Base-by-base conservation (phyloP, 2,888 invertebrate species). In the Brachypalpus laphriformis region DNA sequence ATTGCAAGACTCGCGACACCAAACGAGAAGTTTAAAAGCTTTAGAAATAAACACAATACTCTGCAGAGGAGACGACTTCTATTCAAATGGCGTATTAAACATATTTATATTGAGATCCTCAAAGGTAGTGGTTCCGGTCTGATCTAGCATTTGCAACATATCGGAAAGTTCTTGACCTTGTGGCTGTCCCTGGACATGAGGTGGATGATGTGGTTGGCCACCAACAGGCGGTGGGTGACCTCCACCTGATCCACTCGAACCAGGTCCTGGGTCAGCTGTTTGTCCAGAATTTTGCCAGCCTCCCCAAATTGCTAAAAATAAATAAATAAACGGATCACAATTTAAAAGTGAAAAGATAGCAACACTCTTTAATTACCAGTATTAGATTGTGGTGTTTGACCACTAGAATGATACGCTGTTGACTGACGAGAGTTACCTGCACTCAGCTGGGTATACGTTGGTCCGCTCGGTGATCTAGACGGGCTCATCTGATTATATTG, bases 61-160 rank as follows among this genome's bases (percentile, higher is more conserved):
- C 14, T 57, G 16, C 45, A 75, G 42, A 14, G 11, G 57, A 31
- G 7, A n/a, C 25, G 25, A 31, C 18, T 87, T 86, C 87, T 93
- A 95, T 92, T 95, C 95, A 90, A 96, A 96, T 88, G 94, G 94
- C 88, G 97, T 95, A 91, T 96, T 97, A 92, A 98, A 98, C 97
- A 98, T 98, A 89, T 95, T 95, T 88, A 98, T 94, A 90, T 96
- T 96, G 89, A 98, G 94, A 92, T 98, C 98, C 91, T 97, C 97
- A 91, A 98, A 98, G 28, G 96, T 95, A 76, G 96, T 94, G 42
- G 96, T 94, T 63, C 95, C 96, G 89, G 95, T 95, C 91, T 97
- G 97, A 92, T 97, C 97, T 74, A 98, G 93, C 95, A 98, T 97
- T 92, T 98, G 97, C 89, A 98, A 93, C 97, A 98, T 97, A 90